phyloP scores from a whole-genome alignment of 1,140 invertebrate genomes.

The Coelopa frigida region DNA sequence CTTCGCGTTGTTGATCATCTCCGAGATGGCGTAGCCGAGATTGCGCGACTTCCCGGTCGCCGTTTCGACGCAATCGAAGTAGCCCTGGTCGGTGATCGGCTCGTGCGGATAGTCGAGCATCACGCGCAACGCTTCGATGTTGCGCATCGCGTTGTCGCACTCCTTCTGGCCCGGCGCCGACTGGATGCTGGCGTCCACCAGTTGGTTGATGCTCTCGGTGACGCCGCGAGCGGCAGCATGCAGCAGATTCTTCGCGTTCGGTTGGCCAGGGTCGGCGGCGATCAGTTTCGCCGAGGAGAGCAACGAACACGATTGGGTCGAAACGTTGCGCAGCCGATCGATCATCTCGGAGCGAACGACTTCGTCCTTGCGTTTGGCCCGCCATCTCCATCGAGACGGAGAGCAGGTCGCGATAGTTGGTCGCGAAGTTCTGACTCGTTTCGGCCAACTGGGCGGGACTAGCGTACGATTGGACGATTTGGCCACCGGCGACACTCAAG shows the following conservation, averaged over 20 bases:
- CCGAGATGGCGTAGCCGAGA: slow-evolving; percentile 83
- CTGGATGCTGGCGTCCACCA: slow-evolving; percentile 77
- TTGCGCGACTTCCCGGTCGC: slow-evolving; percentile 91
- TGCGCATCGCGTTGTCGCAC: slow-evolving; percentile 91
- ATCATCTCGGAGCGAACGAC: slow-evolving; percentile 72
- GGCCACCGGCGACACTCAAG: slow-evolving; percentile 73
- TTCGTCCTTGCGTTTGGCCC: slow-evolving; percentile 64
- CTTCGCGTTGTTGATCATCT: slow-evolving; percentile 88
- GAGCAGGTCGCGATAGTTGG: slow-evolving; percentile 70
- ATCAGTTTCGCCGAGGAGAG: slow-evolving; percentile 81
- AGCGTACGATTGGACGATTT: slow-evolving; percentile 63
- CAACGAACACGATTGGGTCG: slow-evolving; percentile 79
- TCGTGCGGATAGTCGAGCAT: slow-evolving; percentile 81
- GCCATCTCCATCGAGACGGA: slow-evolving; percentile 75
- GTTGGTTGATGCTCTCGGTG: slow-evolving; percentile 86
- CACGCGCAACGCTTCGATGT: slow-evolving; percentile 77
- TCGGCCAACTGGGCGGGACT: slow-evolving; percentile 63
- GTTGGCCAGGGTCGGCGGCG: slow-evolving; percentile 79
- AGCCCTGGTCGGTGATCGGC: slow-evolving; percentile 80
- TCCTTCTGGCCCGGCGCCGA: slow-evolving; percentile 91
- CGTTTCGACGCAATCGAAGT: slow-evolving; percentile 90
- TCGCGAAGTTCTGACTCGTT: slow-evolving; percentile 68
- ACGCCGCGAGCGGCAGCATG: slow-evolving; percentile 79
- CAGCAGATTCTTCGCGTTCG: slow-evolving; percentile 84
- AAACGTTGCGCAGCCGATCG: slow-evolving; percentile 77